Conservation (phyloP, 2,888 invertebrate species). For the Synanthedon tipuliformis region DNA sequence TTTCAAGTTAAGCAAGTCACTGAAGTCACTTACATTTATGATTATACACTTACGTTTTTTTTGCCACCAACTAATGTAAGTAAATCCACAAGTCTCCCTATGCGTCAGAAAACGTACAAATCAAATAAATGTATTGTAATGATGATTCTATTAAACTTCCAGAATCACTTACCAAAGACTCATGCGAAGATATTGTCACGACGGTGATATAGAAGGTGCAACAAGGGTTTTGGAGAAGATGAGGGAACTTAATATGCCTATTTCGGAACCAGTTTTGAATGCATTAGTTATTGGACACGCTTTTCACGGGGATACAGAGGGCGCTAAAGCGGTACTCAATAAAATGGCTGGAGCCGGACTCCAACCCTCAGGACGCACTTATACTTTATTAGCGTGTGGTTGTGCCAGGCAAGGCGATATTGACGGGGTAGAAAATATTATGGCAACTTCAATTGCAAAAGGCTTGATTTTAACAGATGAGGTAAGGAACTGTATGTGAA, state of each 20-base stretch:
- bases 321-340: constrained; percentile 80
- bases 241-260: constrained; percentile 81
- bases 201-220: constrained; percentile 88
- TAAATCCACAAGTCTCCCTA: neutral
- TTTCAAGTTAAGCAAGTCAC: too few species aligned
- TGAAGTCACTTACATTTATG: too few species aligned
- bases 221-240: constrained; percentile 87
- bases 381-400: constrained; percentile 79
- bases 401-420: constrained; percentile 84
- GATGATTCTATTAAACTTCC: neutral
- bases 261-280: constrained; percentile 86
- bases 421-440: constrained; percentile 65
- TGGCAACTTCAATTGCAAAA: constrained; percentile 73
- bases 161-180: constrained; percentile 87
- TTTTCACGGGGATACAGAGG: constrained; percentile 82
- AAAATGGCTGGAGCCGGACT: constrained; percentile 85
- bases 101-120: neutral
- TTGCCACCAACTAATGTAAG: too few species aligned
- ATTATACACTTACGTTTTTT: too few species aligned
- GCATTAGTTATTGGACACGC: constrained; percentile 88
- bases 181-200: constrained; percentile 84
- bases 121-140: neutral
- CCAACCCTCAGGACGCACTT: constrained; percentile 82
- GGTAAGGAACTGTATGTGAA: constrained; percentile 19
- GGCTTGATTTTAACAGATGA: constrained; percentile 77